Conservation (phyloP, 2,113 vertebrate species). For the Paramormyrops kingsleyae region DNA sequence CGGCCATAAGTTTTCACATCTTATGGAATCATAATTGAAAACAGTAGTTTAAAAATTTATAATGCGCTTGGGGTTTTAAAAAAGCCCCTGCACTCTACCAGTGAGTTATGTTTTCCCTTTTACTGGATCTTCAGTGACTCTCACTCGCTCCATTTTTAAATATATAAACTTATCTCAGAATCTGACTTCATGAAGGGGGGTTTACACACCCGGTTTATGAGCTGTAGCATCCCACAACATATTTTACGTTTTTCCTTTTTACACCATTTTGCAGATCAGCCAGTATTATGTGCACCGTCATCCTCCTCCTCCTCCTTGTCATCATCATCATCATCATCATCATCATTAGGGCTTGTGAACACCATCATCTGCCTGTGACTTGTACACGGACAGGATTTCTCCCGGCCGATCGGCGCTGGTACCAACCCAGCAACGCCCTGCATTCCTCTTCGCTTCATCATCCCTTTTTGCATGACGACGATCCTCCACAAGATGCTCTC, state of each 20-base stretch:
- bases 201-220: not conserved
- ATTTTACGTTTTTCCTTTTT: not conserved
- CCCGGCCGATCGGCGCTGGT: not conserved
- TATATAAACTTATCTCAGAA: not conserved
- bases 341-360: not conserved
- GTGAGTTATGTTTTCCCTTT: not conserved
- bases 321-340: too few species aligned
- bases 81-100: not conserved
- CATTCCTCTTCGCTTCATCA: not conserved
- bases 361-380: not conserved
- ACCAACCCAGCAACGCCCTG: not conserved
- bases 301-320: too few species aligned
- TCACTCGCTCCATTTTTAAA: not conserved
- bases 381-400: not conserved
- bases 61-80: not conserved
- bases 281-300: not conserved
- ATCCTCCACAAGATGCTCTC: not conserved
- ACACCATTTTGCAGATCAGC: not conserved
- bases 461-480: not conserved
- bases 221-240: not conserved
- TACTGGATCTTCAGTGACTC: not conserved
- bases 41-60: constrained; percentile 2
- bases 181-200: not conserved
- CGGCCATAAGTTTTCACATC: not conserved
- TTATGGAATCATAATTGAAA: not conserved